phyloP scores from a whole-genome alignment of 2,113 vertebrate genomes.

The Sylvia atricapilla region DNA sequence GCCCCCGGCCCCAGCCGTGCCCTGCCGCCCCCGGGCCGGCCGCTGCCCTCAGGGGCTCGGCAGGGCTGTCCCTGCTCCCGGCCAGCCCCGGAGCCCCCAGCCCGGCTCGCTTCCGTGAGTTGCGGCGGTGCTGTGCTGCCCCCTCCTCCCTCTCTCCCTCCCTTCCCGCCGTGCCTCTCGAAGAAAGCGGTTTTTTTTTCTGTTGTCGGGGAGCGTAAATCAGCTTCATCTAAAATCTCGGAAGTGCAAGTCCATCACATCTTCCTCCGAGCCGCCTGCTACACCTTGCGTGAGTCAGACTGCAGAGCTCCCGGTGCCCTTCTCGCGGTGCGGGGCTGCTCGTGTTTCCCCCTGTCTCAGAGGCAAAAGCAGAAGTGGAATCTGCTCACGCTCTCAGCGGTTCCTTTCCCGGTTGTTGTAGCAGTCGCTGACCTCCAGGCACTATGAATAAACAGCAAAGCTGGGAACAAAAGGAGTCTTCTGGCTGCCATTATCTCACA shows the following conservation, averaged over 20 bases:
- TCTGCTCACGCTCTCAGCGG: constrained; percentile 62
- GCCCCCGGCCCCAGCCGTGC: background rate
- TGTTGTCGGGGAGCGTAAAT: constrained; percentile 39
- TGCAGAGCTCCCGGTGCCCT: constrained; percentile 49
- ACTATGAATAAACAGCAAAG: constrained; percentile 73
- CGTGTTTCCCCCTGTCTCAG: constrained; percentile 20
- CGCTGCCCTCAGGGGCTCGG: background rate
- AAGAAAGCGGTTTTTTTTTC: constrained; percentile 10
- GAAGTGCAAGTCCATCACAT: constrained; percentile 45
- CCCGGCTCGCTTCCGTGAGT: background rate
- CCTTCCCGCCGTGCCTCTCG: constrained; percentile 17
- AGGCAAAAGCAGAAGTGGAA: constrained; percentile 45
- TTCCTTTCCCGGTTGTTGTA: constrained; percentile 66
- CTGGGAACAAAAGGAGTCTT: constrained; percentile 72
- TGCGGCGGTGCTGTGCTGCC: background rate
- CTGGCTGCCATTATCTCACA: constrained; percentile 72
- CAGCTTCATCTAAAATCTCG: constrained; percentile 38
- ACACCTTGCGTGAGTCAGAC: constrained; percentile 61
- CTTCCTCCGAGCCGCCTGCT: constrained; percentile 32
- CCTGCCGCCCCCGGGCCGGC: background rate
- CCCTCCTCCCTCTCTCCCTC: background rate
- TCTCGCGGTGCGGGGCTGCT: constrained; percentile 35
- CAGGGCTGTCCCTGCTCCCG: background rate
- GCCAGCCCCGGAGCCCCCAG: background rate
- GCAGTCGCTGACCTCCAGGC: constrained; percentile 71